These are phyloP conservation scores for Corythornis leucogaster DNA, from an alignment of 2,797 vertebrate species.

Conservation along the genomic window DNA sequence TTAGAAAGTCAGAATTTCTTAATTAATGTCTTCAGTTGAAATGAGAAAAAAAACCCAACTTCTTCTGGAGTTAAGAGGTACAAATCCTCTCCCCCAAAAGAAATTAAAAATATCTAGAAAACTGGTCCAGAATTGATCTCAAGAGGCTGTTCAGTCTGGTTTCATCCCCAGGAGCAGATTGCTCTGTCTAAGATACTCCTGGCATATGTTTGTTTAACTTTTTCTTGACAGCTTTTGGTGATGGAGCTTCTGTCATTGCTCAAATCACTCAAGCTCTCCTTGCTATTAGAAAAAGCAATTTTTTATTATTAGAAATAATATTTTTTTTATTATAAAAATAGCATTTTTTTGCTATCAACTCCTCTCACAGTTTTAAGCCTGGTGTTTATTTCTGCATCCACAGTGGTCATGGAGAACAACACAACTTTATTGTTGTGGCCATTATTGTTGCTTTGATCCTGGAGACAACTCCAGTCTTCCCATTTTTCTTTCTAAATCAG, in stretches of 20 bases:
- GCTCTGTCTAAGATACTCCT: not conserved
- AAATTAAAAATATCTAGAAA: not conserved
- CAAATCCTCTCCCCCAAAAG: not conserved
- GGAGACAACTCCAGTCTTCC: not conserved
- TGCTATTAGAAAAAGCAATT: not conserved
- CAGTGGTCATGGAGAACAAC: not conserved
- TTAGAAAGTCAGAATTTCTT: not conserved
- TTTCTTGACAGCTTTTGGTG: not conserved
- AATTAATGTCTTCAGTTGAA: not conserved
- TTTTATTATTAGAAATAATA: no score
- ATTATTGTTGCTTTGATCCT: not conserved
- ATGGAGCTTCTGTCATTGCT: not conserved
- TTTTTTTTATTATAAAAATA: no score
- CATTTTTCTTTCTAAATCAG: not conserved
- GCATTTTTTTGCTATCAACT: not conserved
- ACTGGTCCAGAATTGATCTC: not conserved
- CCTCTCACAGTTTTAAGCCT: not conserved
- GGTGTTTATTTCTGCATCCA: not conserved
- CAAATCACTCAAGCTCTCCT: not conserved
- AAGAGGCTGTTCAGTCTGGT: not conserved
- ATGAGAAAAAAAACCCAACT: not conserved
- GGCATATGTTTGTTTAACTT: not conserved
- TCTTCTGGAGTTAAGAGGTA: not conserved
- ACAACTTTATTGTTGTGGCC: not conserved
- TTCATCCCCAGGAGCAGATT: not conserved